Conservation (phyloP, 2,113 vertebrate genomes). For the Chloebia gouldiae region DNA sequence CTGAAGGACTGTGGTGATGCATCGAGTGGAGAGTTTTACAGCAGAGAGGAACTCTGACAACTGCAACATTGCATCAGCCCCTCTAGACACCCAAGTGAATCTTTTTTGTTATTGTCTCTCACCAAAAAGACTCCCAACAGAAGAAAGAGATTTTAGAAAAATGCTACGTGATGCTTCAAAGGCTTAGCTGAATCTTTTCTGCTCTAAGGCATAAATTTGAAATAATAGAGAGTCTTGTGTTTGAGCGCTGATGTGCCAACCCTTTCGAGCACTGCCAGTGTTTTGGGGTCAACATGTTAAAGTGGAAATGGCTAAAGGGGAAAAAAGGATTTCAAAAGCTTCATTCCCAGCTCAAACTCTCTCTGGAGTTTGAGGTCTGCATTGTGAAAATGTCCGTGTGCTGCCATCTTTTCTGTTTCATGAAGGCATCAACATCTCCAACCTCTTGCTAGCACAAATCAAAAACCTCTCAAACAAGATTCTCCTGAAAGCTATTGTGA, state of each 20-base stretch:
- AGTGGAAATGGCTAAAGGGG: neutral
- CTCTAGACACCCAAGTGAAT: neutral
- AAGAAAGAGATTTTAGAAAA: neutral
- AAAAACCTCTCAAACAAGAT: neutral
- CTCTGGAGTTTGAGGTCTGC: neutral
- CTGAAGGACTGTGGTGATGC: neutral
- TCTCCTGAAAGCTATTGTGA: neutral
- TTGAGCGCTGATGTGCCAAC: neutral
- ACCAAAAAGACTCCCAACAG: neutral
- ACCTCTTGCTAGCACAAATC: neutral
- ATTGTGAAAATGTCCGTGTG: neutral
- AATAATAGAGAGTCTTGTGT: constrained; percentile 5
- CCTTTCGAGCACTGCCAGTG: neutral
- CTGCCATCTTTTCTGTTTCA: neutral
- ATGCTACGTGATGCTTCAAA: neutral
- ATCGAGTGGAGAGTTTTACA: neutral
- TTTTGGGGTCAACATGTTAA: neutral
- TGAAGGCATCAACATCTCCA: neutral
- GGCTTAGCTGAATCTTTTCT: constrained; percentile 5
- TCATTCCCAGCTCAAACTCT: neutral
- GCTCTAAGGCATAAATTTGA: constrained; percentile 2
- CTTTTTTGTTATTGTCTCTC: neutral
- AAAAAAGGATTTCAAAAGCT: constrained; percentile 14
- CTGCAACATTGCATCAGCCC: neutral
- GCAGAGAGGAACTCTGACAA: neutral